Base-by-base conservation (phyloP, 2,797 vertebrate genomes). In the Sciurus carolinensis region DNA sequence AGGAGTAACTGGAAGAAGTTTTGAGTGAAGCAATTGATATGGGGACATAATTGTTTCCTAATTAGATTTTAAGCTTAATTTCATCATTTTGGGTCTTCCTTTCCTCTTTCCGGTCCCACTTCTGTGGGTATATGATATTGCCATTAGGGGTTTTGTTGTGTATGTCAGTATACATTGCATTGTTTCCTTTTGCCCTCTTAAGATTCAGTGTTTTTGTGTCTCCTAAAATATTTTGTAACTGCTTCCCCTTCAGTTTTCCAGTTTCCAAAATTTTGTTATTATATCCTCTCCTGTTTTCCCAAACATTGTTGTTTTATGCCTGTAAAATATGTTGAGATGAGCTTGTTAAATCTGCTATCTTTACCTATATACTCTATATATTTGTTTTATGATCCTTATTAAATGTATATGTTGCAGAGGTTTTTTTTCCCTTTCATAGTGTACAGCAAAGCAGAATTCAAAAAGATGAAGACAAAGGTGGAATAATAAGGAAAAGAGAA, bases 211-310 rank as follows among this genome's bases (percentile, higher is more conserved):
- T 57, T 75, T 22, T 84, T 72, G 0, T 39, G 20, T 20, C 12
- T 71, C 72, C 87, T 91, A 57, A 91, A 90, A 79, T 96, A 2
- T 75, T 69, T 95, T 84, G 64, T 36, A 12, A 24, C 26, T 95
- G 47, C 28, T 64, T 50, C 18, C 24, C 42, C 9, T 20, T 75
- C 20, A 50, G 17, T 30, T 91, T 93, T 92, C 36, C 36, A 87
- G n/a, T 83, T 95, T 91, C 42, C 11, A 75, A 90, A 82, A 73
- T 80, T 67, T 64, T 73, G 2, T 87, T 80, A 57, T 52, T 67
- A 13, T 87, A 59, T 82, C 18, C 7, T 67, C 30, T n/a, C 17
- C 18, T 90, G 10, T 89, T 85, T 85, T n/a, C 69, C 50, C 12
- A 30, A 57, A 50, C 17, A 13, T 81, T 85, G 7, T 84, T 39